phyloP scores from a whole-genome alignment of 2,113 vertebrate genomes.

The Eretmochelys imbricata region DNA sequence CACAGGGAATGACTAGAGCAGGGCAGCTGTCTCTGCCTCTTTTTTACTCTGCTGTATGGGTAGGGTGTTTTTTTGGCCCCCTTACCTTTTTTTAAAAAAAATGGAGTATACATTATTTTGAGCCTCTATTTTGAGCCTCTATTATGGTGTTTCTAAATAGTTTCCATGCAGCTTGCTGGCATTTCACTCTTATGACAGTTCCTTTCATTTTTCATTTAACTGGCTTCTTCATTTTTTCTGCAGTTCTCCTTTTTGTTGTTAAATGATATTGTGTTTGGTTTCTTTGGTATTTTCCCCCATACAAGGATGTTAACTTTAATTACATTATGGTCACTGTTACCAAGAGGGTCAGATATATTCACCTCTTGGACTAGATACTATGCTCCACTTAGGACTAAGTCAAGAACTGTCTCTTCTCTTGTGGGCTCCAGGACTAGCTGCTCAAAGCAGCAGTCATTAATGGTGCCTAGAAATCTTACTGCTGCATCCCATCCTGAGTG shows the following conservation, averaged over 20 bases:
- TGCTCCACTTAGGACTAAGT: too few relatives aligned
- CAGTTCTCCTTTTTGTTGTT: not conserved
- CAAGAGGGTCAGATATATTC: not conserved
- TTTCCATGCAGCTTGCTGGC: not conserved
- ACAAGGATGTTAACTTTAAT: too few relatives aligned
- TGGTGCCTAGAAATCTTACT: too few relatives aligned
- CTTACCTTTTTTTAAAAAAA: too few relatives aligned
- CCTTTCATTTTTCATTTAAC: not conserved
- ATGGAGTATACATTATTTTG: too few relatives aligned
- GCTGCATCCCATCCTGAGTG: too few relatives aligned
- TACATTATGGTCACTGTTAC: too few relatives aligned
- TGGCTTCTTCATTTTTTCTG: not conserved
- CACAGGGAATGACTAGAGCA: not conserved
- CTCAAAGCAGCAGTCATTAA: too few relatives aligned
- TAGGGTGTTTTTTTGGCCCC: not conserved
- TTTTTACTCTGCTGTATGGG: too few relatives aligned
- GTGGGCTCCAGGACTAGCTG: too few relatives aligned
- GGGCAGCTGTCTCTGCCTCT: too few relatives aligned
- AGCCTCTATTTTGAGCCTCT: not conserved
- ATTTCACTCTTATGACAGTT: not conserved
- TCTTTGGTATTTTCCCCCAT: not conserved
- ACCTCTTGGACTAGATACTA: not conserved
- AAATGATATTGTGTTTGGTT: not conserved
- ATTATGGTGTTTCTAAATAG: not conserved
- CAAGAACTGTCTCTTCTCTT: too few relatives aligned